Percentiles rank a stretch among this genome's conserved stretches.
phyloP scores from a whole-genome alignment of 2,113 vertebrate genomes.

The Bagarius yarrelli region DNA sequence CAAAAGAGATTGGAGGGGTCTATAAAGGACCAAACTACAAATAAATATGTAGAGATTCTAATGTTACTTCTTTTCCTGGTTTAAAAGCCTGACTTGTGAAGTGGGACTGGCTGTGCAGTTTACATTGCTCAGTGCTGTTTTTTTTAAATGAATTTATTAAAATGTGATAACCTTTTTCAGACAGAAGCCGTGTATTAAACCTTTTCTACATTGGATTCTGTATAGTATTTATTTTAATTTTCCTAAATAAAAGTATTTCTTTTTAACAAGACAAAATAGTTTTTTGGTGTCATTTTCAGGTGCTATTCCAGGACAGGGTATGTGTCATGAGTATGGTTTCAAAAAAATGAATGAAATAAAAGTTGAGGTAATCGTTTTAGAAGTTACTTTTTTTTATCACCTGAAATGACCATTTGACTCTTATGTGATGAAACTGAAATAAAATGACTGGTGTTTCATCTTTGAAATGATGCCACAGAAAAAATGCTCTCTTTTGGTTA shows the following conservation, averaged over 20 bases:
- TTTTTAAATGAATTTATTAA: constrained; percentile 66
- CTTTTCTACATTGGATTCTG: constrained; percentile 81
- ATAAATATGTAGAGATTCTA: constrained; percentile 61
- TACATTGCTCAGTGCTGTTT: constrained; percentile 67
- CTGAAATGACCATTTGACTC: too few species aligned
- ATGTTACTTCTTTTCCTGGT: constrained; percentile 34
- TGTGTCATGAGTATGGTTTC: too few species aligned
- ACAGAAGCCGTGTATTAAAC: constrained; percentile 73
- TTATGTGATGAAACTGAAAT: too few species aligned
- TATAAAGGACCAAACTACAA: constrained; percentile 73
- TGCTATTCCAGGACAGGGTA: neutral
- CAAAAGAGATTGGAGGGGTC: constrained; percentile 58
- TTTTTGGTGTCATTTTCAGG: neutral
- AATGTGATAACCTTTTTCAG: constrained; percentile 70
- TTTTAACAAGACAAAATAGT: constrained; percentile 62
- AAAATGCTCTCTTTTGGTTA: neutral
- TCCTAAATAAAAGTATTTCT: constrained; percentile 75
- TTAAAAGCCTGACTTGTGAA: constrained; percentile 56
- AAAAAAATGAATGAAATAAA: too few species aligned
- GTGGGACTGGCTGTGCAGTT: constrained; percentile 53
- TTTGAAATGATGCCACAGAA: too few species aligned
- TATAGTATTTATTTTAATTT: constrained; percentile 84
- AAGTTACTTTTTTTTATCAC: too few species aligned
- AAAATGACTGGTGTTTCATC: neutral
- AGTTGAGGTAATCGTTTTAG: too few species aligned